Evolutionary conservation across 2,113 vertebrate genomes (phyloP).

Genomic region (Scophthalmus maximus): DNA sequence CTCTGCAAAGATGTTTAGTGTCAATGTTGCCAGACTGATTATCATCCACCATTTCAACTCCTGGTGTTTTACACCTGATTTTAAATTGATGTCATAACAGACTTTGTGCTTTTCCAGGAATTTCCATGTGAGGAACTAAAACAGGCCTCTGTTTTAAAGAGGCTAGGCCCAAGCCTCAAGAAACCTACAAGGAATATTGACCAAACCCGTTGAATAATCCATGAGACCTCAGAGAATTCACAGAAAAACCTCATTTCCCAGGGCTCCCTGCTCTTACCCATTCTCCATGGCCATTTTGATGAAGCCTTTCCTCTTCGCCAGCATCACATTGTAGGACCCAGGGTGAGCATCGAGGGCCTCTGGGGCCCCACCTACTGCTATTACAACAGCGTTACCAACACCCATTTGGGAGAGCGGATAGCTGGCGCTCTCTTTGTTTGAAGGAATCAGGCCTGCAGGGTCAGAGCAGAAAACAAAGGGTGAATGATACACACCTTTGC

Average conservation of each 20-base stretch:
- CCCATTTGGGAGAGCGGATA: conserved; percentile 77
- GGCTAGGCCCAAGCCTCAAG: not conserved
- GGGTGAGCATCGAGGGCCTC: conserved; percentile 91
- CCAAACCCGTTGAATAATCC: conserved; percentile 7
- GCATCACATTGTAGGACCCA: conserved; percentile 84
- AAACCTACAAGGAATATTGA: not conserved
- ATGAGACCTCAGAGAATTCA: conserved; percentile 11
- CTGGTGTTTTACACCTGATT: not conserved
- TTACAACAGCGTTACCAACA: conserved; percentile 84
- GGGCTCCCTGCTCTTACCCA: conserved; percentile 81
- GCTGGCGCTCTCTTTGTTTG: conserved; percentile 86
- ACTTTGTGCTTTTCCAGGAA: conserved; percentile 35
- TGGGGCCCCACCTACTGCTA: conserved; percentile 88
- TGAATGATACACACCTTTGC: not conserved
- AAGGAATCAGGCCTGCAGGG: conserved; percentile 87
- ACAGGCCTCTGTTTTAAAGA: conserved; percentile 50
- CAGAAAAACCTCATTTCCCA: not conserved
- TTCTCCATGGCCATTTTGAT: conserved; percentile 89
- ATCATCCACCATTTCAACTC: not conserved
- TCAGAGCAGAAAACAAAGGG: conserved; percentile 1
- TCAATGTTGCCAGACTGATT: not conserved
- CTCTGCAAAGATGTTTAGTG: conserved; percentile 68
- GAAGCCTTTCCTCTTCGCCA: conserved; percentile 93
- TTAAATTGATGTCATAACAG: conserved; percentile 3
- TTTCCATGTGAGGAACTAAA: conserved; percentile 25